Conservation (phyloP, 2,888 invertebrate species). For the Troides oblongomaculatus region DNA sequence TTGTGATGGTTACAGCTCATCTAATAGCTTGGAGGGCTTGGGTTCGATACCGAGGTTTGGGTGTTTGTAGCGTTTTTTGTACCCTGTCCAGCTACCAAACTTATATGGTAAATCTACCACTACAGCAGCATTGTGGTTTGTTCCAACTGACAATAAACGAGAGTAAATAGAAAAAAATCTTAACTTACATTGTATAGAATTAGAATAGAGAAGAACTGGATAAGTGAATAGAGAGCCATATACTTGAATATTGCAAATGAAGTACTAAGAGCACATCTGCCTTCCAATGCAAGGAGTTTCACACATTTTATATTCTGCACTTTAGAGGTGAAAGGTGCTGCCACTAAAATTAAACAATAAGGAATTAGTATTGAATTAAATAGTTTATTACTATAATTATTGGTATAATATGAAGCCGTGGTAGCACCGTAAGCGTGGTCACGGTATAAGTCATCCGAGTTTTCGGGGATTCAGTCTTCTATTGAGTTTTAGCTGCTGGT, state of each 20-base stretch:
- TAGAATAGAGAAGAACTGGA: constrained; percentile 91
- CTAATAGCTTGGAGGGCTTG: too few species aligned
- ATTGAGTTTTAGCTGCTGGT: too few species aligned
- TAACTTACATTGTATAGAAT: constrained; percentile 85
- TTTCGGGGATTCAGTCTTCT: too few species aligned
- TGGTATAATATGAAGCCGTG: not conserved
- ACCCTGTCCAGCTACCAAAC: too few species aligned
- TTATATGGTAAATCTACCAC: too few species aligned
- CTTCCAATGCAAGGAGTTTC: constrained; percentile 88
- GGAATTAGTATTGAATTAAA: not conserved
- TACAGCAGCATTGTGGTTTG: too few species aligned
- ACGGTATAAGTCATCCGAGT: too few species aligned
- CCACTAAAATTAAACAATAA: constrained; percentile 80
- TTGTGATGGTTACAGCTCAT: too few species aligned
- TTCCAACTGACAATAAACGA: not conserved
- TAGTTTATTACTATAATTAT: not conserved
- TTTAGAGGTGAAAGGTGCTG: constrained; percentile 93
- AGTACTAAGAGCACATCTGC: constrained; percentile 92
- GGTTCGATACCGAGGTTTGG: too few species aligned
- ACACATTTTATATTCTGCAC: constrained; percentile 90
- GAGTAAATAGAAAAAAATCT: not conserved
- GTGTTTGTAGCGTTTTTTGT: too few species aligned
- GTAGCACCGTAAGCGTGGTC: not conserved
- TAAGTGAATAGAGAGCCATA: constrained; percentile 94
- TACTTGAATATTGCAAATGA: constrained; percentile 95